A percentile compares a stretch with the other conserved stretches of the same genome.
These are phyloP conservation scores for Maccullochella peelii DNA, from an alignment of 2,113 vertebrate species.

Conservation along the genomic window DNA sequence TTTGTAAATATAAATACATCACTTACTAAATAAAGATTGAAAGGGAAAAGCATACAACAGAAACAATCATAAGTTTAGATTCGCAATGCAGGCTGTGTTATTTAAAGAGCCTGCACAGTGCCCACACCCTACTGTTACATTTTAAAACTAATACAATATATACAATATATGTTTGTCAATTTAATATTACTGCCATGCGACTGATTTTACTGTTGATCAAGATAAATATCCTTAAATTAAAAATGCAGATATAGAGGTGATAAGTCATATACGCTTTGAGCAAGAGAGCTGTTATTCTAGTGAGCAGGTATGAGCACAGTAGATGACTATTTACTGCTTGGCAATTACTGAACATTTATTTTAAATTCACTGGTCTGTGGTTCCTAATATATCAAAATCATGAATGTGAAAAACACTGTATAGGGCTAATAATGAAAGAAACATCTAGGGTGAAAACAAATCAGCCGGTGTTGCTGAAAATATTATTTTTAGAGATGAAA, in stretches of 20 bases:
- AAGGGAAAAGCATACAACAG: constrained; percentile 20
- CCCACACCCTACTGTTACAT: background rate
- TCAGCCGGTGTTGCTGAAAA: no score
- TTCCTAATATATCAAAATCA: background rate
- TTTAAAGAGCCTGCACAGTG: background rate
- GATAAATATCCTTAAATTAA: background rate
- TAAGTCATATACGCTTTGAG: background rate
- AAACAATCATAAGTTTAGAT: constrained; percentile 7
- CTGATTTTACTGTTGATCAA: background rate
- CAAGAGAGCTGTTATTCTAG: background rate
- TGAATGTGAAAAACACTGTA: background rate
- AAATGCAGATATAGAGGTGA: background rate
- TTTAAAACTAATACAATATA: background rate
- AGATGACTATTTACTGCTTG: background rate
- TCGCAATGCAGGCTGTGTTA: background rate
- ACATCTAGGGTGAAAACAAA: no score
- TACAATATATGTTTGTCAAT: background rate
- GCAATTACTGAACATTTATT: background rate
- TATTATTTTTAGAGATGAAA: background rate
- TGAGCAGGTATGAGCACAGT: background rate
- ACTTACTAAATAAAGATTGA: constrained; percentile 3
- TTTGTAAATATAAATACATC: constrained; percentile 3
- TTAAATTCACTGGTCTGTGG: background rate
- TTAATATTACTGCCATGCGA: background rate
- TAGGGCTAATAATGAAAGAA: no score